These are phyloP conservation scores for Gasterosteus nipponicus DNA, from an alignment of 2,113 vertebrate species.

Conservation along the genomic window DNA sequence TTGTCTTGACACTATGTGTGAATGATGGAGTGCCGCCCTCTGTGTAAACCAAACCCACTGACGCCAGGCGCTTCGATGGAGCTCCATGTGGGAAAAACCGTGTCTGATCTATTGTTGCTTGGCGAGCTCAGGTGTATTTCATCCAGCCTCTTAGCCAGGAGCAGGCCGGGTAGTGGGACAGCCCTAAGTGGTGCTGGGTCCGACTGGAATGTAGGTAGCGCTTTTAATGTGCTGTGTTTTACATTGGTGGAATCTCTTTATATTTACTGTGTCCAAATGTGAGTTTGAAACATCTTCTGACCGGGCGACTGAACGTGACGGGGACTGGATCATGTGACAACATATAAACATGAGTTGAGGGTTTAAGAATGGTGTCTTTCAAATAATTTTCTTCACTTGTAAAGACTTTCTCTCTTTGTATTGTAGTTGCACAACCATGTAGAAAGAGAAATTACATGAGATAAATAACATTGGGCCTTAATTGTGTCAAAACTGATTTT, in stretches of 20 bases:
- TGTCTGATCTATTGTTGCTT: not conserved
- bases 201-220: not conserved
- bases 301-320: not conserved
- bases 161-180: not conserved
- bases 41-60: too few relatives aligned
- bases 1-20: not conserved
- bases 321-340: not conserved
- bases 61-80: not conserved
- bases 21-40: too few relatives aligned
- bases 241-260: not conserved
- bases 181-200: not conserved
- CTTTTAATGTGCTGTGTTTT: not conserved
- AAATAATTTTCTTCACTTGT: too few relatives aligned
- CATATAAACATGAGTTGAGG: too few relatives aligned
- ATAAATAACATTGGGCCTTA: too few relatives aligned
- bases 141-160: not conserved
- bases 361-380: too few relatives aligned
- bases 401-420: too few relatives aligned
- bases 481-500: not conserved
- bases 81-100: not conserved
- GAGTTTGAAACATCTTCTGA: not conserved
- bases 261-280: not conserved
- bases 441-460: too few relatives aligned
- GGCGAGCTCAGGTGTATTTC: not conserved
- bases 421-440: too few relatives aligned